phyloP scores from a whole-genome alignment of 2,797 vertebrate species.

The Lemur catta region DNA sequence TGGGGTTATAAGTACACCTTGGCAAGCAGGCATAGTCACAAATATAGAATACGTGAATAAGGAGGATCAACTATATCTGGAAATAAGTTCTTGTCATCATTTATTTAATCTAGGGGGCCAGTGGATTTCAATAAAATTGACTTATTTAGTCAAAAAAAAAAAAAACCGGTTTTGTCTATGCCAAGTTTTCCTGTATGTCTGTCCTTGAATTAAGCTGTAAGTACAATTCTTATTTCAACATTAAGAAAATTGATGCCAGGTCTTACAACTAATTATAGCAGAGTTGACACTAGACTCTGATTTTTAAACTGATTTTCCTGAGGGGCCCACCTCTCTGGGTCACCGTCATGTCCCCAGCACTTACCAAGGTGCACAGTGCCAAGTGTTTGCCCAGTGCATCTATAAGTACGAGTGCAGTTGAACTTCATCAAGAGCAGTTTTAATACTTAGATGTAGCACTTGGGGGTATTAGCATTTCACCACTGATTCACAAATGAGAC shows the following conservation, averaged over 20 bases:
- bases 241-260: not conserved
- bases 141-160: not conserved
- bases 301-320: not conserved
- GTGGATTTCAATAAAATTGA: not conserved
- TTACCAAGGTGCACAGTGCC: not conserved
- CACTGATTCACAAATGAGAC: no score
- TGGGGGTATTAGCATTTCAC: not conserved
- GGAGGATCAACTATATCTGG: not conserved
- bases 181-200: not conserved
- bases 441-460: not conserved
- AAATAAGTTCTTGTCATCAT: not conserved
- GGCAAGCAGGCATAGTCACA: not conserved
- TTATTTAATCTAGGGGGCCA: not conserved
- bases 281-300: not conserved
- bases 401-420: not conserved
- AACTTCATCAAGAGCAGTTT: not conserved
- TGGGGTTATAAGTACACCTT: not conserved
- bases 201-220: not conserved
- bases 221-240: not conserved
- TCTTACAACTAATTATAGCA: not conserved
- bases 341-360: no score
- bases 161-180: not conserved
- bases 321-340: not conserved
- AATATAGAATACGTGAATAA: not conserved
- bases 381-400: fast-evolving